A percentile compares a stretch with the other conserved stretches of the same genome.
Conservation (phyloP, 2,113 vertebrate species). For the Okapia johnstoni region DNA sequence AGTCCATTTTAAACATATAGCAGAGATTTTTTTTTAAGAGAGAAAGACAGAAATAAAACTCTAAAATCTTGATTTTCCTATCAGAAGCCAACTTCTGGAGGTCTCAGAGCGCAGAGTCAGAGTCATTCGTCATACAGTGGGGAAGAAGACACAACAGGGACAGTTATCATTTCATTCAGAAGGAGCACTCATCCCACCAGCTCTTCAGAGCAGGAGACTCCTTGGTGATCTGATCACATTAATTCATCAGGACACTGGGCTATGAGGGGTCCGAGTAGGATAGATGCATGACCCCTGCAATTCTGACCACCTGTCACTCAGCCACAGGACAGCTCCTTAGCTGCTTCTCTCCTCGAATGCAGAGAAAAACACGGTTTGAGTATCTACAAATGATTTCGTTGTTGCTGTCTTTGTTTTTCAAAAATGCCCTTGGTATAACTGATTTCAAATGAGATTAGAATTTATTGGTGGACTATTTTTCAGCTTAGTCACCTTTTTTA, state of each 20-base stretch:
- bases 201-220: not conserved
- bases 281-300: not conserved
- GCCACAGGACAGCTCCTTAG: not conserved
- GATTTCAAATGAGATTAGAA: conserved; percentile 15
- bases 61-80: not conserved
- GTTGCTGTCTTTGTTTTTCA: not conserved
- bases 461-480: not conserved
- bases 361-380: not conserved
- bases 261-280: not conserved
- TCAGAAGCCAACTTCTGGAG: not conserved
- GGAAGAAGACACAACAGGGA: not conserved
- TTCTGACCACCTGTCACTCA: not conserved
- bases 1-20: not conserved
- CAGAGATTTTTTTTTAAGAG: not conserved
- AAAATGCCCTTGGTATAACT: not conserved
- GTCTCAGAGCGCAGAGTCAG: not conserved
- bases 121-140: not conserved
- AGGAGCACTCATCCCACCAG: not conserved
- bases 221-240: not conserved
- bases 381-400: not conserved
- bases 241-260: not conserved
- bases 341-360: not conserved
- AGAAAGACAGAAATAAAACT: not conserved
- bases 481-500: not conserved
- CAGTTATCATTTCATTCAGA: not conserved